phyloP scores from a whole-genome alignment of 2,888 invertebrate species.

The Tetragonisca angustula region DNA sequence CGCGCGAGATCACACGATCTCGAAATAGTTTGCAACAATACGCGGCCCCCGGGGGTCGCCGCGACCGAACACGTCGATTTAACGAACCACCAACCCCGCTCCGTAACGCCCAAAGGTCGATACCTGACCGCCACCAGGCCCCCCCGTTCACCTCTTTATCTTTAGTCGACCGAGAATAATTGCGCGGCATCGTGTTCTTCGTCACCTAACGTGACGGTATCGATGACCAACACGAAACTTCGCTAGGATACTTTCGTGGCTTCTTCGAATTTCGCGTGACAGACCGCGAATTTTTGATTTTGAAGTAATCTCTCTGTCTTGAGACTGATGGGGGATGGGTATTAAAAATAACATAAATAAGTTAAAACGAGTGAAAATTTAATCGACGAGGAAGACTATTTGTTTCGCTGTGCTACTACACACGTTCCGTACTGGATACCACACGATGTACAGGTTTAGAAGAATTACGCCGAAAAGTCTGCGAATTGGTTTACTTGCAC shows the following conservation, averaged over 20 bases:
- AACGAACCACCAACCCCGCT: conserved; percentile 64
- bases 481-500: neutral
- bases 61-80: conserved; percentile 65
- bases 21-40: conserved; percentile 83
- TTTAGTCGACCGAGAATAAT: conserved; percentile 60
- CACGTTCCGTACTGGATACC: too few relatives aligned
- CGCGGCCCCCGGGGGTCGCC: conserved; percentile 54
- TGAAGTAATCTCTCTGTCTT: too few relatives aligned
- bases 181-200: conserved; percentile 21
- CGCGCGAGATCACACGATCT: conserved; percentile 79
- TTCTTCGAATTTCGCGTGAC: neutral
- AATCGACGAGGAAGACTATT: too few relatives aligned
- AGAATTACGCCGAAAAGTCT: neutral
- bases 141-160: conserved; percentile 50
- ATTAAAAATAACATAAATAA: too few relatives aligned
- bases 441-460: too few relatives aligned
- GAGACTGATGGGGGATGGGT: too few relatives aligned
- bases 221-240: neutral
- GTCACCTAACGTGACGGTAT: neutral
- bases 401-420: too few relatives aligned
- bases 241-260: neutral
- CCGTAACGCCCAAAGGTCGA: conserved; percentile 42
- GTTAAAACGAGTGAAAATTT: too few relatives aligned
- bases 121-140: conserved; percentile 51
- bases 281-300: neutral